Conservation (phyloP, 2,888 invertebrate genomes). For the Catocala fraxini region DNA sequence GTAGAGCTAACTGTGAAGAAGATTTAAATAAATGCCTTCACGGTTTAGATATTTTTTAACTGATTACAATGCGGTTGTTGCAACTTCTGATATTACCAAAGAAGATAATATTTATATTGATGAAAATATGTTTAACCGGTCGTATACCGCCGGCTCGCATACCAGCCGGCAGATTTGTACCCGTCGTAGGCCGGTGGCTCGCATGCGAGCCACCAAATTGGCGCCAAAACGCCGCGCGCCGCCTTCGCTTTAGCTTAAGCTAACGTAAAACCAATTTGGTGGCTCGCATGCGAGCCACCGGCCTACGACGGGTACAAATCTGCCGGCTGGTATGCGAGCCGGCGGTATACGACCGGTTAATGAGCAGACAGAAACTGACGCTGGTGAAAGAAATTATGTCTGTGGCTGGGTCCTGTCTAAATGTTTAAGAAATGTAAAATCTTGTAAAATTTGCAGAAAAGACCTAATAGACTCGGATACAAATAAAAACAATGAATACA, state of each 20-base stretch:
- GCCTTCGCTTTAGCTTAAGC: no score
- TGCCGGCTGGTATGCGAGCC: no score
- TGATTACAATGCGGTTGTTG: background rate
- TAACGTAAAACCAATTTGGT: no score
- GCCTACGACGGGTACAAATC: no score
- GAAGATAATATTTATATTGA: background rate
- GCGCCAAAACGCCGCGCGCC: no score
- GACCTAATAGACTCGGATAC: background rate
- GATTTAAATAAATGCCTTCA: constrained; percentile 12
- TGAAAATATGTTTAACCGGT: background rate
- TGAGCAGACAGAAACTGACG: background rate
- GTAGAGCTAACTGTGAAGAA: background rate
- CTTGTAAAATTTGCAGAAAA: background rate
- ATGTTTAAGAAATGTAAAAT: constrained; percentile 17
- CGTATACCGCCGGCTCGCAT: no score
- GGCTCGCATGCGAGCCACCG: no score
- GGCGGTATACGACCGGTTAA: no score
- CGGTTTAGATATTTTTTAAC: constrained; percentile 4
- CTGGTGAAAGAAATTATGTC: constrained; percentile 18
- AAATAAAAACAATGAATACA: background rate
- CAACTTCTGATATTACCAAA: constrained; percentile 4
- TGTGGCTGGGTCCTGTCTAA: constrained; percentile 22
- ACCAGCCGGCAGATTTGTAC: no score
- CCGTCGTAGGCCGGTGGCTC: no score
- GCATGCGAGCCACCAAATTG: no score